phyloP scores from a whole-genome alignment of 2,888 invertebrate species.

The Ophion slaviceki region DNA sequence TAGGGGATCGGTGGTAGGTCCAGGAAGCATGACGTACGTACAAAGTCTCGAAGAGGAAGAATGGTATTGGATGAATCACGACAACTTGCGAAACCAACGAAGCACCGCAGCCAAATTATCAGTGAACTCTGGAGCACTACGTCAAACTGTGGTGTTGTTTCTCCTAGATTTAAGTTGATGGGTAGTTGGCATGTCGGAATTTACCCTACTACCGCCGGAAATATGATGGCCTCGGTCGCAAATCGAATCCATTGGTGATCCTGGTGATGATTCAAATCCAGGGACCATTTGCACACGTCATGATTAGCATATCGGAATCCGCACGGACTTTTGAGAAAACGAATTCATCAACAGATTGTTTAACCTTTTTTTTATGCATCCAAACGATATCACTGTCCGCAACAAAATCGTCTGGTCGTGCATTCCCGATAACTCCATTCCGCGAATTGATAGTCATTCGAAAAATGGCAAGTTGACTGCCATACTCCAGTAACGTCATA shows the following conservation, averaged over 20 bases:
- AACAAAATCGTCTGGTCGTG: not conserved
- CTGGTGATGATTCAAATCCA: not conserved
- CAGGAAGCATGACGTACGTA: constrained; percentile 44
- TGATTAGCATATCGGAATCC: not conserved
- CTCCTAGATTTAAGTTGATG: not conserved
- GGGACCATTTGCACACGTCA: not conserved
- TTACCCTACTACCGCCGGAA: not conserved
- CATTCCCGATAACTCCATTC: constrained; percentile 27
- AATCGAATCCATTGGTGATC: not conserved
- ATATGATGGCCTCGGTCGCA: not conserved
- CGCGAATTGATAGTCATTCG: constrained; percentile 35
- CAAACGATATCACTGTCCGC: not conserved
- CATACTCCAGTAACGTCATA: constrained; percentile 78
- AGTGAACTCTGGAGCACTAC: not conserved
- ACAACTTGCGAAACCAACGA: constrained; percentile 77
- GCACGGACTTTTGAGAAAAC: not conserved
- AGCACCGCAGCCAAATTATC: constrained; percentile 33
- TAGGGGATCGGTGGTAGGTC: constrained; percentile 25
- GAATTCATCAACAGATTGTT: not conserved
- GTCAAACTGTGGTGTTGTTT: not conserved
- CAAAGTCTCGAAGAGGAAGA: constrained; percentile 33
- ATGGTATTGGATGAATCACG: constrained; percentile 74
- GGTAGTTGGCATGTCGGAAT: not conserved
- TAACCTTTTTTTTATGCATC: not conserved
- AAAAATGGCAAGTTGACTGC: constrained; percentile 80